Base-by-base conservation (phyloP, 1,140 invertebrate species). In the Chironomus tepperi region DNA sequence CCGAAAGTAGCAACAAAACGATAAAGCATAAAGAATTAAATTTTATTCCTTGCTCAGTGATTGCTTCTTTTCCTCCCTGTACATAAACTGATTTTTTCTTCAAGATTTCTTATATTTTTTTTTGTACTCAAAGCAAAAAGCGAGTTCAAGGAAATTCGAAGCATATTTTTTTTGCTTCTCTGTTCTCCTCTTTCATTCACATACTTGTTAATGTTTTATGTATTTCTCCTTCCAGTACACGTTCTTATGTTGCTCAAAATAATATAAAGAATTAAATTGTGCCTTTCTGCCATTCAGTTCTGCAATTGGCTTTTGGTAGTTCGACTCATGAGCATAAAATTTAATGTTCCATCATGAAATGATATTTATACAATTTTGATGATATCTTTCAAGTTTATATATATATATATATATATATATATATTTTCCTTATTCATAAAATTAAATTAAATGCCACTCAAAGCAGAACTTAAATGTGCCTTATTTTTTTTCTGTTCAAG, bases 111-210 rank as follows among this genome's bases (percentile, higher is more conserved):
- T 34, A 34, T 34, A 2, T 34, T 34, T n/a, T 57, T 57, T 57
- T 57, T 15, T n/a, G 12, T 12, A n/a, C 47, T 57, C 24, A n/a
- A n/a, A n/a, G 47, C 47, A 15, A n/a, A 21, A 9, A 70, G 65
- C 16, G 65, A 70, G 65, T 70, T 70, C 65, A 70, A 70, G 65
- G 65, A 70, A 70, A 70, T 70, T 70, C 65, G 19, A 70, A 70
- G 10, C 16, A 19, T 21, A 10, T 19, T 67, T 70, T 70, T 16
- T 18, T 70, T n/a, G n/a, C n/a, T n/a, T 70, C 65, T n/a, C 47
- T 9, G 5, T 34, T 34, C 24, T 34, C 24, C 24, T 34, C 24
- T 34, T 34, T 34, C 24, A 34, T 34, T 34, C 24, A 34, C 24
- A 34, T 34, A 34, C 24, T 34, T 34, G 24, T 57, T 57, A 57